A percentile compares a stretch with the other conserved stretches of the same genome.
Conservation (phyloP, 2,113 vertebrate species). For the Saiga tatarica region DNA sequence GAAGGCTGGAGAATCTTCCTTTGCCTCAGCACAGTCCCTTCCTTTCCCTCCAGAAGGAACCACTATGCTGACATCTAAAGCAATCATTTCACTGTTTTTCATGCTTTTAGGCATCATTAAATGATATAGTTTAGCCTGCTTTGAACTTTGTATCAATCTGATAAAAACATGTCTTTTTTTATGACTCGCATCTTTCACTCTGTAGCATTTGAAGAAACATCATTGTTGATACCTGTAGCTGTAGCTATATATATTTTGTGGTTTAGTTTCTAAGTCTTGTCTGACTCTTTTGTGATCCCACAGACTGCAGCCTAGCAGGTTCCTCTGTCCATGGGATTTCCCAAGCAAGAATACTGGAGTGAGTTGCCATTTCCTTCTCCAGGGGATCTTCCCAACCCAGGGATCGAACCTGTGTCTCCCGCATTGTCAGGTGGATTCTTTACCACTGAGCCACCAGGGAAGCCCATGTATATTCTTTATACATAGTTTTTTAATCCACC, state of each 20-base stretch:
- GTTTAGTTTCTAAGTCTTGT: neutral
- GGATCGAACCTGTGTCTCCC: neutral
- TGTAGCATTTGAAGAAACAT: neutral
- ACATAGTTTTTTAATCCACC: neutral
- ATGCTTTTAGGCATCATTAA: neutral
- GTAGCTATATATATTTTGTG: neutral
- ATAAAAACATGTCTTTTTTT: neutral
- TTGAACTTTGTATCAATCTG: neutral
- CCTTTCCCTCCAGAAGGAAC: neutral
- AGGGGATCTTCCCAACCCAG: neutral
- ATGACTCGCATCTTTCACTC: neutral
- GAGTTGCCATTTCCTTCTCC: neutral
- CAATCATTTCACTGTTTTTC: neutral
- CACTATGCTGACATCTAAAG: neutral
- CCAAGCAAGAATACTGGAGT: neutral
- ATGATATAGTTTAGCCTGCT: neutral
- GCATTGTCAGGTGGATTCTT: neutral
- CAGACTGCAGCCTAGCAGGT: neutral
- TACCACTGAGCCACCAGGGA: neutral
- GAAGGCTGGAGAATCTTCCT: neutral
- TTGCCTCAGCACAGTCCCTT: rapidly evolving
- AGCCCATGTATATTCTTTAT: neutral
- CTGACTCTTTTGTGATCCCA: neutral
- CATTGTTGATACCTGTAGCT: neutral
- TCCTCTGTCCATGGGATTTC: neutral